Percentiles rank a stretch among this genome's conserved stretches.
phyloP scores from a whole-genome alignment of 1,140 invertebrate genomes.

The Zaprionus vittiger region DNA sequence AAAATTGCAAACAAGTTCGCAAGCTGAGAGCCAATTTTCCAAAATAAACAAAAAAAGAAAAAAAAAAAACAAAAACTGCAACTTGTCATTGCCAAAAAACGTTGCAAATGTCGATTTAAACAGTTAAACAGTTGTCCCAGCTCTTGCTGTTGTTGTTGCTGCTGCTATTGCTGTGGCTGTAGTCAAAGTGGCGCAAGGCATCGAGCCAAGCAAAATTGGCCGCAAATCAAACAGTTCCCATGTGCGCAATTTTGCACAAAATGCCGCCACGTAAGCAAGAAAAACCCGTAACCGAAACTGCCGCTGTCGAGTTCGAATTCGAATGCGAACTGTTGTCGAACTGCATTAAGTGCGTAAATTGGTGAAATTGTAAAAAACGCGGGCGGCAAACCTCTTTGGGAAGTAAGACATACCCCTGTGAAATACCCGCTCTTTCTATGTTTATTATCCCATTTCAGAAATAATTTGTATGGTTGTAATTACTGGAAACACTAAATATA shows the following conservation, averaged over 20 bases:
- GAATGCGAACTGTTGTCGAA: conserved; percentile 8
- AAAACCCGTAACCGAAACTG: conserved; percentile 52
- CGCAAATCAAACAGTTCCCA: conserved; percentile 82
- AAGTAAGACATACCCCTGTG: too few species aligned
- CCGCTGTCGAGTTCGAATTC: background rate
- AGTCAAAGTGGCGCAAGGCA: conserved; percentile 57
- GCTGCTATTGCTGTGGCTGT: conserved; percentile 11
- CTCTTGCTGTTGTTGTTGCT: conserved; percentile 3
- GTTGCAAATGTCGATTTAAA: conserved; percentile 68
- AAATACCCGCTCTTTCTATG: too few species aligned
- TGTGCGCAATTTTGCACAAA: conserved; percentile 74
- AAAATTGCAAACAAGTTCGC: conserved; percentile 67
- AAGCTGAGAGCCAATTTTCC: conserved; percentile 70
- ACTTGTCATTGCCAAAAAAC: conserved; percentile 81
- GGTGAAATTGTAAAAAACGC: conserved; percentile 50
- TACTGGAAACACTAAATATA: too few species aligned
- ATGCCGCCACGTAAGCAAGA: conserved; percentile 66
- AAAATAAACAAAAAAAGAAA: conserved; percentile 41
- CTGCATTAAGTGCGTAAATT: conserved; percentile 69
- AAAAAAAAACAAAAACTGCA: conserved; percentile 52
- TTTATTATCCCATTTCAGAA: too few species aligned
- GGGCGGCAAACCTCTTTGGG: background rate
- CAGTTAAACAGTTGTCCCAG: conserved; percentile 54
- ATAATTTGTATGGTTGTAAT: too few species aligned
- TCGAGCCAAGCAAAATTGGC: conserved; percentile 66